phyloP scores from a whole-genome alignment of 2,113 vertebrate species.

The Atrichornis clamosus region DNA sequence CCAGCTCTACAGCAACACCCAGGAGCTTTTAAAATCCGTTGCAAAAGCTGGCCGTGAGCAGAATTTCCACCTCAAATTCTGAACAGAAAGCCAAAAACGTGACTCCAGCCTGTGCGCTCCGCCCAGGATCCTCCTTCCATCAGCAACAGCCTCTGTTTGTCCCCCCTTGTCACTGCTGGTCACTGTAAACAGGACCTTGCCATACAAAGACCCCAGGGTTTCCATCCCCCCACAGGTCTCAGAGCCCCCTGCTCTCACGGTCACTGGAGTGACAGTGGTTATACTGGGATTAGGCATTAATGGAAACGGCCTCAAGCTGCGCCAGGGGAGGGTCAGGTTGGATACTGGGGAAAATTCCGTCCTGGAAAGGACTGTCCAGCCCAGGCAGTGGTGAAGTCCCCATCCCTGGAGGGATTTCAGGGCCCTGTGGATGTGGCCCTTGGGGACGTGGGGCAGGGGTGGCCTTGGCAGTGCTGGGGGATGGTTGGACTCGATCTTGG shows the following conservation, averaged over 20 bases:
- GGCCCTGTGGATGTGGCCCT: not conserved
- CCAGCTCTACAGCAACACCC: not conserved
- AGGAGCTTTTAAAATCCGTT: not conserved
- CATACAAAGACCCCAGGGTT: not conserved
- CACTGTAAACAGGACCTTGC: not conserved
- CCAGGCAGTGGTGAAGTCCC: not conserved
- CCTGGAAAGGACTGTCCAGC: not conserved
- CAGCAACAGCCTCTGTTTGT: not conserved
- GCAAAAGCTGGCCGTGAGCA: not conserved
- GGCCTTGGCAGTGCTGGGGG: not conserved
- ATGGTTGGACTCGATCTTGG: fast-evolving
- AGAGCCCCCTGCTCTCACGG: not conserved
- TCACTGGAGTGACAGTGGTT: not conserved
- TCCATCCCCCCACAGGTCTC: too few species aligned
- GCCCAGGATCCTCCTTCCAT: not conserved
- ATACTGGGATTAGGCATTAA: too few species aligned
- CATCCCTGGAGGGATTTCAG: not conserved
- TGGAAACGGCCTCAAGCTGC: not conserved
- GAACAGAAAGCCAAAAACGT: not conserved
- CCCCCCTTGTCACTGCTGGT: not conserved
- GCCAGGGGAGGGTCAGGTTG: not conserved
- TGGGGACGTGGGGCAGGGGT: not conserved
- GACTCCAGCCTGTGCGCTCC: too few species aligned
- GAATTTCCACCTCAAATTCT: not conserved
- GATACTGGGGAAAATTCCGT: not conserved